Percentiles rank a stretch among this genome's conserved stretches.
Evolutionary conservation across 2,113 vertebrate species (phyloP).

Genomic region (Neopipo cinnamomea): DNA sequence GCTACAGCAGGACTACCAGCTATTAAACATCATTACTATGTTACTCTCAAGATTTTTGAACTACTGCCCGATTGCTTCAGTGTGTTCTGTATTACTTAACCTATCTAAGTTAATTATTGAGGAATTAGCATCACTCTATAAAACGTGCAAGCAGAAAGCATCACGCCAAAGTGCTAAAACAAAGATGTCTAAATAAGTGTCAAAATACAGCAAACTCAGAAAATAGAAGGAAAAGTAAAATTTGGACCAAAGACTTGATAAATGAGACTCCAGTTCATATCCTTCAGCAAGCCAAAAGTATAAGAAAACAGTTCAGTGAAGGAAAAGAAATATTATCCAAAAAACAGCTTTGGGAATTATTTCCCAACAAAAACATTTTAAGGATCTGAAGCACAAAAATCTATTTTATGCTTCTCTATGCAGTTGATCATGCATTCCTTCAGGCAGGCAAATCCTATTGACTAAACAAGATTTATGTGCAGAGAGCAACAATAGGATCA

Average conservation of each 20-base stretch:
- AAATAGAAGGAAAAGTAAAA: background rate
- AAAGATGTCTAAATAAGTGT: background rate
- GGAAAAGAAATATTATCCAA: background rate
- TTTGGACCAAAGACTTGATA: background rate
- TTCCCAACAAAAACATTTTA: background rate
- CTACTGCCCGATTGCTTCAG: background rate
- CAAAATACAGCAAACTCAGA: background rate
- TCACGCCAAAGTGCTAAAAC: background rate
- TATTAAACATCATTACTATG: background rate
- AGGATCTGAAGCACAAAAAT: conserved; percentile 26
- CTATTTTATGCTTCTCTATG: background rate
- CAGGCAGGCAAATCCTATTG: conserved; percentile 14
- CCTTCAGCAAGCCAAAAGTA: background rate
- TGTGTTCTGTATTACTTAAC: background rate
- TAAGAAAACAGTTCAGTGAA: background rate
- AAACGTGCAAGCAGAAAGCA: background rate
- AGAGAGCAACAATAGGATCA: background rate
- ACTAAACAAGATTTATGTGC: conserved; percentile 23
- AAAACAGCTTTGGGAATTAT: background rate
- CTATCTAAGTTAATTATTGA: background rate
- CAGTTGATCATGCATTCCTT: conserved; percentile 7
- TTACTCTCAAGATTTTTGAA: background rate
- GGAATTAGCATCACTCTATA: background rate
- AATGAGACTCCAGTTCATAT: background rate
- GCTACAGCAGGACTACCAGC: background rate